Percentiles rank a stretch among this genome's conserved stretches.
Evolutionary conservation across 2,888 invertebrate species (phyloP).

Genomic region (Stenolophus ochropezus): DNA sequence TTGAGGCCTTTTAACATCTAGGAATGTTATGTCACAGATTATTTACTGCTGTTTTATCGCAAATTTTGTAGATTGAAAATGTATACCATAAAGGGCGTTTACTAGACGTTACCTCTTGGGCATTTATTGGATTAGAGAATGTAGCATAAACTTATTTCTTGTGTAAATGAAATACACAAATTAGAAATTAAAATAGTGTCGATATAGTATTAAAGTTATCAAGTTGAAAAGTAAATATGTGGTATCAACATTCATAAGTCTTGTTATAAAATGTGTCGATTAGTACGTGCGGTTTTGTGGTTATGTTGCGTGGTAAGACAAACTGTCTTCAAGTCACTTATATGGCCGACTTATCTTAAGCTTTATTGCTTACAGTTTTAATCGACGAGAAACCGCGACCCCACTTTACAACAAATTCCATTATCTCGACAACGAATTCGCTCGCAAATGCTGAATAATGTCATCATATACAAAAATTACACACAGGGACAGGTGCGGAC

Average conservation of each 20-base stretch:
- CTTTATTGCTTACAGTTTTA: slow-evolving; percentile 54
- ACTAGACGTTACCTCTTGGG: too few relatives aligned
- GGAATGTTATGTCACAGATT: too few relatives aligned
- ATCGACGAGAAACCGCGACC: slow-evolving; percentile 35
- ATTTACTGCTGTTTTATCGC: too few relatives aligned
- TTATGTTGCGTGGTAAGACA: slow-evolving; percentile 32
- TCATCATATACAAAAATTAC: slow-evolving; percentile 32
- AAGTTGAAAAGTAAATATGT: too few relatives aligned
- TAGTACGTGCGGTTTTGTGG: background rate
- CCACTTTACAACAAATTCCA: slow-evolving; percentile 55
- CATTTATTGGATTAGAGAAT: too few relatives aligned
- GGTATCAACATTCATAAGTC: background rate
- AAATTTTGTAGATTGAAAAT: too few relatives aligned
- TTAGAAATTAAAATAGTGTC: too few relatives aligned
- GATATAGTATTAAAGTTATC: too few relatives aligned
- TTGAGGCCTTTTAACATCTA: too few relatives aligned
- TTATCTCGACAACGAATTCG: slow-evolving; percentile 46
- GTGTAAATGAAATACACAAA: too few relatives aligned
- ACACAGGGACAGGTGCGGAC: background rate
- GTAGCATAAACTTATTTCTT: too few relatives aligned
- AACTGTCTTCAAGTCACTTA: slow-evolving; percentile 7
- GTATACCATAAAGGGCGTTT: too few relatives aligned
- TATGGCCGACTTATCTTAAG: slow-evolving; percentile 56
- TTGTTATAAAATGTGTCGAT: slow-evolving; percentile 2
- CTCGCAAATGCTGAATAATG: slow-evolving; percentile 56